Percentiles rank a stretch among this genome's conserved stretches.
Evolutionary conservation across 2,797 vertebrate species (phyloP).

Genomic region (Danio albolineatus): DNA sequence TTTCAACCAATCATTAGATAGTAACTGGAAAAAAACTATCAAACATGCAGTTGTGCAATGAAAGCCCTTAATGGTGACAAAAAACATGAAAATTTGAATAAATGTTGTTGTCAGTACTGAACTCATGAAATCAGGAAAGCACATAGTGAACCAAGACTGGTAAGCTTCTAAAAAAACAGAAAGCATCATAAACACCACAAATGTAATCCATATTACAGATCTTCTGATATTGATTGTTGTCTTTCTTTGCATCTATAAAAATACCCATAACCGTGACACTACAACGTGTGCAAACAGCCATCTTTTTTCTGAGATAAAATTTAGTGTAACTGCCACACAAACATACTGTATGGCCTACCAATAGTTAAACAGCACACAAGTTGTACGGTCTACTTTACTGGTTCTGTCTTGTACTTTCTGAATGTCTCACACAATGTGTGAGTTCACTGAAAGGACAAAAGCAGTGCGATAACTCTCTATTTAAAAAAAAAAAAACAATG

Average conservation of each 20-base stretch:
- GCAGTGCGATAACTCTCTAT: background rate
- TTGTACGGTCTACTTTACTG: background rate
- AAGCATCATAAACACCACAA: background rate
- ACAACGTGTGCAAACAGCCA: background rate
- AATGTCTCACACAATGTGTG: background rate
- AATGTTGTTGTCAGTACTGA: background rate
- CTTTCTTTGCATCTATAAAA: no score
- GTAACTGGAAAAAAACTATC: background rate
- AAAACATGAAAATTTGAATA: background rate
- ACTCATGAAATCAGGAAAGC: no score
- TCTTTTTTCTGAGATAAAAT: background rate
- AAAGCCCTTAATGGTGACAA: background rate
- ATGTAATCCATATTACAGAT: background rate
- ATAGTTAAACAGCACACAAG: background rate
- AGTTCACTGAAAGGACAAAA: constrained; percentile 23
- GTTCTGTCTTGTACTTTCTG: background rate
- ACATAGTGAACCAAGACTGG: background rate
- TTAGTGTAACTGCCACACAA: background rate
- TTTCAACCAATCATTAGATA: background rate
- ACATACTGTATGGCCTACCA: background rate
- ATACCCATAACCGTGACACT: background rate
- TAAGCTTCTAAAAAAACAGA: background rate
- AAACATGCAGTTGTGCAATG: background rate
- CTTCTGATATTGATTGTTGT: background rate
- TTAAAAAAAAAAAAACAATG: background rate